Evolutionary conservation across 2,888 invertebrate species (phyloP).

Genomic region (Pachycephus smyrnensis): DNA sequence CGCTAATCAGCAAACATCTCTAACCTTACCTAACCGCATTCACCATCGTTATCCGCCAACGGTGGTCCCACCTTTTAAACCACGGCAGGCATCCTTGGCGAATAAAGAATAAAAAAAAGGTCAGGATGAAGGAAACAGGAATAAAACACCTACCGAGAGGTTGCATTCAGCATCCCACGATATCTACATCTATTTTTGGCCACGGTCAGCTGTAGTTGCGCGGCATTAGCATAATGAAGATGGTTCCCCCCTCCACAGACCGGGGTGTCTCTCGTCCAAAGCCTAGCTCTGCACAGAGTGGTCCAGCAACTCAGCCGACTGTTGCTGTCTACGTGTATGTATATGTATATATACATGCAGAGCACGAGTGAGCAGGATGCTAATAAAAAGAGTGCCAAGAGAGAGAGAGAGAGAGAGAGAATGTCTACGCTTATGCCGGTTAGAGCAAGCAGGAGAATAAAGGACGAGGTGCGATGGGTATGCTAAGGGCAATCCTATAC

Average conservation of each 20-base stretch:
- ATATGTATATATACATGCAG: not conserved
- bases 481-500: constrained; percentile 25
- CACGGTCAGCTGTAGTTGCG: constrained; percentile 57
- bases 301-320: constrained; percentile 38
- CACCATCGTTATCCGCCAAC: not conserved
- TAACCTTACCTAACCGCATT: too few species aligned
- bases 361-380: not conserved
- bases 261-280: constrained; percentile 41
- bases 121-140: not conserved
- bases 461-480: constrained; percentile 25
- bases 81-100: not conserved
- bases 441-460: constrained; percentile 17
- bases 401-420: constrained; percentile 21
- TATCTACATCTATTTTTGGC: constrained; percentile 57
- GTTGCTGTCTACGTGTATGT: constrained; percentile 23
- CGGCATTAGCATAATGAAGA: constrained; percentile 63
- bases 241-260: constrained; percentile 24
- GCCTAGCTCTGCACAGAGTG: constrained; percentile 33
- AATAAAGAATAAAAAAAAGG: not conserved
- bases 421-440: not conserved
- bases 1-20: too few species aligned
- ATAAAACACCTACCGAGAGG: not conserved
- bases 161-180: constrained; percentile 36
- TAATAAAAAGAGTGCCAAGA: constrained; percentile 17
- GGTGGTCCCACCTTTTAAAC: not conserved